Conservation (phyloP, 2,113 vertebrate species). For the Fulmarus glacialis region DNA sequence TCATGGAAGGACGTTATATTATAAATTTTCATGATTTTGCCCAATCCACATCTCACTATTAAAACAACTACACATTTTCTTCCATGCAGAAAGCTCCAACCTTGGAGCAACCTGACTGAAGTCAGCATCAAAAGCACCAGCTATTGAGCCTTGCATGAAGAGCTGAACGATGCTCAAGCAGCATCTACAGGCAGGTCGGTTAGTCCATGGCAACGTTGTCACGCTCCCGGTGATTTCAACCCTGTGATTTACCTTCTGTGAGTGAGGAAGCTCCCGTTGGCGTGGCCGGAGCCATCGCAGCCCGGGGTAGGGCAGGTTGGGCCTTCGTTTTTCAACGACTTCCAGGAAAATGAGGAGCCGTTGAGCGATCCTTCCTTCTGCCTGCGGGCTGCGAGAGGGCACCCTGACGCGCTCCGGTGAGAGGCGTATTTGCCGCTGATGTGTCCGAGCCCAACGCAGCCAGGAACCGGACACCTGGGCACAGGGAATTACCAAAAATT, state of each 20-base stretch:
- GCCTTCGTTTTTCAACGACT: constrained; percentile 93
- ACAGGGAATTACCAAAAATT: neutral
- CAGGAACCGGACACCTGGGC: constrained; percentile 92
- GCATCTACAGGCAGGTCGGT: neutral
- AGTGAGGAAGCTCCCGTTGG: constrained; percentile 97
- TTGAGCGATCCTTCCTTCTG: constrained; percentile 95
- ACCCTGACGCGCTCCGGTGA: constrained; percentile 96
- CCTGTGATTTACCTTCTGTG: constrained; percentile 87
- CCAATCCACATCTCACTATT: neutral
- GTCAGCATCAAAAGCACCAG: neutral
- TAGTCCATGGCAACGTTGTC: rapidly evolving
- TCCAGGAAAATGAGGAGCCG: constrained; percentile 93
- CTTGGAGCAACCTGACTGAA: neutral
- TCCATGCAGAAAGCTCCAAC: neutral
- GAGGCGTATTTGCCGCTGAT: constrained; percentile 98
- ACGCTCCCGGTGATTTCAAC: rapidly evolving
- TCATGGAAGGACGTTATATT: neutral
- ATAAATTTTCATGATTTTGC: neutral
- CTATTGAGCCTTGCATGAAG: rapidly evolving
- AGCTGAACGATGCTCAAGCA: rapidly evolving
- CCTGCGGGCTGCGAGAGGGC: constrained; percentile 90
- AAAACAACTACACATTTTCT: neutral
- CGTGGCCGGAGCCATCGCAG: constrained; percentile 94
- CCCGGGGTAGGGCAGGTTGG: constrained; percentile 93
- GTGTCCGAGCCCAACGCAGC: constrained; percentile 95